A percentile compares a stretch with the other conserved stretches of the same genome.
Conservation (phyloP, 2,113 vertebrate genomes). For the Bos javanicus region DNA sequence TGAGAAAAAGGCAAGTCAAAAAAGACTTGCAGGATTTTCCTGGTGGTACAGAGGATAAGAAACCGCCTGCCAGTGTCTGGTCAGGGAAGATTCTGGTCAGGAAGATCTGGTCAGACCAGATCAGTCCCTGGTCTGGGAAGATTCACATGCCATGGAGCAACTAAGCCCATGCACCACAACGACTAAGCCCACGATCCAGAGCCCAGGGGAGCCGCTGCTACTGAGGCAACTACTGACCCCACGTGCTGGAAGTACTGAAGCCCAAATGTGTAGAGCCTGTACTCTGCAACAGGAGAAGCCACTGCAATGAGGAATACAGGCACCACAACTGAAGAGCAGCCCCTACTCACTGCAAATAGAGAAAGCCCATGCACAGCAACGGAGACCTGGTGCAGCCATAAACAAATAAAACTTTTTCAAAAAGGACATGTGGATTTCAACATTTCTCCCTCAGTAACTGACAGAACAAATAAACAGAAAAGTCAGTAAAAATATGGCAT, state of each 20-base stretch:
- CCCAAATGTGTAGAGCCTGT: not conserved
- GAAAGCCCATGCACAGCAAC: not conserved
- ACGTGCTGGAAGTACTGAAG: not conserved
- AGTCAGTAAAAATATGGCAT: not conserved
- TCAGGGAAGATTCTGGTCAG: not conserved
- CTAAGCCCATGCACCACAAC: not conserved
- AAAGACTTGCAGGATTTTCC: not conserved
- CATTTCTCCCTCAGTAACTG: not conserved
- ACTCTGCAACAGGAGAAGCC: not conserved
- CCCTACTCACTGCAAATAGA: not conserved
- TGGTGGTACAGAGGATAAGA: not conserved
- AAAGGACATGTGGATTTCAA: not conserved
- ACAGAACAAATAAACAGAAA: not conserved
- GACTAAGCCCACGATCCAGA: not conserved
- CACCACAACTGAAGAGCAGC: not conserved
- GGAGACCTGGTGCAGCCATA: not conserved
- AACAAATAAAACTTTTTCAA: not conserved
- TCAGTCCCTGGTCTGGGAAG: not conserved
- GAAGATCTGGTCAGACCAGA: too few species aligned
- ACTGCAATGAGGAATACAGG: not conserved
- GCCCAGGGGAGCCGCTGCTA: not conserved
- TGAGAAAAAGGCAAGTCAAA: not conserved
- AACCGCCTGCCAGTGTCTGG: not conserved
- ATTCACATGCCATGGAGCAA: not conserved
- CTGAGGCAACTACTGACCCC: not conserved